A percentile compares a stretch with the other conserved stretches of the same genome.
These are phyloP conservation scores for Struthio camelus DNA, from an alignment of 2,113 vertebrate species.

Conservation along the genomic window DNA sequence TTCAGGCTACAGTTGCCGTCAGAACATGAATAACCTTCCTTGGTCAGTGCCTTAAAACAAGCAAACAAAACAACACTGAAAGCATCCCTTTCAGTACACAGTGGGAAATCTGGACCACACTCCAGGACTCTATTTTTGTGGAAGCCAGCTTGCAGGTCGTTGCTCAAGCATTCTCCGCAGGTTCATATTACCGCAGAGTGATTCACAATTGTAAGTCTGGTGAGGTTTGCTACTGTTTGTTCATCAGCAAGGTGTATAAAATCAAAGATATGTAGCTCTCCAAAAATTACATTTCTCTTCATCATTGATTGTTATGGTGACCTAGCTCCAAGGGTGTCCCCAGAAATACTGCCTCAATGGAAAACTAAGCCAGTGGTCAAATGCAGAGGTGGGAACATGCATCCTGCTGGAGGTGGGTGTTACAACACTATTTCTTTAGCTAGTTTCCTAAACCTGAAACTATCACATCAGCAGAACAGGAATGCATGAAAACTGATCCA, in stretches of 20 bases:
- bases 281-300: background rate
- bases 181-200: background rate
- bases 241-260: no score
- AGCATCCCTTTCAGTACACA: background rate
- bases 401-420: accelerated
- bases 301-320: background rate
- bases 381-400: background rate
- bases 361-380: background rate
- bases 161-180: background rate
- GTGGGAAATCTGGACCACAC: background rate
- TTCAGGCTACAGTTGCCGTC: background rate
- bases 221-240: no score
- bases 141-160: background rate
- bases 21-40: background rate
- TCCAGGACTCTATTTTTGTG: slow-evolving; percentile 2
- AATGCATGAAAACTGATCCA: background rate
- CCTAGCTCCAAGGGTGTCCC: background rate
- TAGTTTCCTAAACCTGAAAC: background rate
- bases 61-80: background rate
- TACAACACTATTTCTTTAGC: background rate
- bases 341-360: background rate
- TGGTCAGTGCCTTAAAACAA: background rate
- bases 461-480: background rate
- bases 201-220: no score
- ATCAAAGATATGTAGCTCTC: background rate